These are phyloP conservation scores for Lates calcarifer DNA, from an alignment of 2,113 vertebrate species.

Conservation along the genomic window DNA sequence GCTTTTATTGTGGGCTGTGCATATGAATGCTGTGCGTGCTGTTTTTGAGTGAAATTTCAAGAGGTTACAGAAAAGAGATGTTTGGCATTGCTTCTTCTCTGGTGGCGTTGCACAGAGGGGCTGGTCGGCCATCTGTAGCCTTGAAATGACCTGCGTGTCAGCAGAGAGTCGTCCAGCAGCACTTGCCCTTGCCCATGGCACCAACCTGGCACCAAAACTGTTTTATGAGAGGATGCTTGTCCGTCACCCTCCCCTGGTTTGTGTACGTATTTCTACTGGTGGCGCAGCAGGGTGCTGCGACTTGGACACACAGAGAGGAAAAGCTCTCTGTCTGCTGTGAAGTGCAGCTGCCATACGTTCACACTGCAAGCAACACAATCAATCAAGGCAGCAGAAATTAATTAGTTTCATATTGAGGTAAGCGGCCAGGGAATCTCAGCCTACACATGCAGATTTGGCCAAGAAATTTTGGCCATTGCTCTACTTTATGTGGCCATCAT, in stretches of 20 bases:
- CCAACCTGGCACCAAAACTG: slow-evolving; percentile 19
- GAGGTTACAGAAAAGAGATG: slow-evolving; percentile 9
- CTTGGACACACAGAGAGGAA: slow-evolving; percentile 10
- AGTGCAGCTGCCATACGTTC: slow-evolving; percentile 49
- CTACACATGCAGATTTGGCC: slow-evolving; percentile 30
- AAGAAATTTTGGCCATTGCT: slow-evolving; percentile 48
- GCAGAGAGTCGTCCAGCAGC: slow-evolving; percentile 37
- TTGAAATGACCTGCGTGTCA: slow-evolving; percentile 61
- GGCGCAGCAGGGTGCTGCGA: neutral
- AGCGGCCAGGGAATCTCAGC: slow-evolving; percentile 48
- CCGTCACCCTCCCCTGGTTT: slow-evolving; percentile 22
- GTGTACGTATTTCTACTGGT: slow-evolving; percentile 24
- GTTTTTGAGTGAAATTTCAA: slow-evolving; percentile 16
- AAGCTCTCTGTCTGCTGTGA: slow-evolving; percentile 39
- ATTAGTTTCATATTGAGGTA: slow-evolving; percentile 50
- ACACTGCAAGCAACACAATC: slow-evolving; percentile 51
- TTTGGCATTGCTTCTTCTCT: slow-evolving; percentile 40
- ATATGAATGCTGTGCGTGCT: neutral
- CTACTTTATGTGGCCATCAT: slow-evolving; percentile 44
- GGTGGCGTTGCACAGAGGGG: slow-evolving; percentile 33
- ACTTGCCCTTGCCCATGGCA: slow-evolving; percentile 50
- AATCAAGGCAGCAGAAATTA: slow-evolving; percentile 54
- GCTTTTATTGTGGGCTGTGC: neutral
- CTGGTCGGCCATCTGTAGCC: slow-evolving; percentile 56
- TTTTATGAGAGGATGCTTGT: slow-evolving; percentile 25